Conservation (phyloP, 1,140 invertebrate genomes). For the Ceratoteleas bidentatus region DNA sequence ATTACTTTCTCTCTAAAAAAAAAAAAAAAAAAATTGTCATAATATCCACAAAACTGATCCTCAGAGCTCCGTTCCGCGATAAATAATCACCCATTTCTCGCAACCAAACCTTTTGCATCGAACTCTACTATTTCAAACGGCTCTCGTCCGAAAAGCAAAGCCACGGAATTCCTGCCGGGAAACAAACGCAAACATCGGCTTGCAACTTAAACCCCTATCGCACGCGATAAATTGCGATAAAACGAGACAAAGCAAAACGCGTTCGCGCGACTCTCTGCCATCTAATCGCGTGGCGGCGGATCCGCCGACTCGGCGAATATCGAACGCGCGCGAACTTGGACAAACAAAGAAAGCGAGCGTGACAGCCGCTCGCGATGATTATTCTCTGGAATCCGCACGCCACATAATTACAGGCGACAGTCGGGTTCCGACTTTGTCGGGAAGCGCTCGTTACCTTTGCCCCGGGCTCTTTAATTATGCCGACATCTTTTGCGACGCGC, state of each 20-base stretch:
- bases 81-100: no score
- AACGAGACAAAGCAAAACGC: slow-evolving; percentile 18
- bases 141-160: slow-evolving; percentile 2
- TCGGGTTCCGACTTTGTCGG: slow-evolving; percentile 19
- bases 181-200: slow-evolving; percentile 31
- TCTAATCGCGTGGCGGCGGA: slow-evolving; percentile 16
- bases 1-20: no score
- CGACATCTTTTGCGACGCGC: slow-evolving; percentile 35
- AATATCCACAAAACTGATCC: no score
- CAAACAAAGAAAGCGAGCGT: slow-evolving; percentile 20
- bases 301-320: slow-evolving; percentile 8
- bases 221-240: slow-evolving; percentile 13
- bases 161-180: slow-evolving; percentile 5
- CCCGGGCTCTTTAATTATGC: slow-evolving; percentile 45
- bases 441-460: slow-evolving; percentile 41
- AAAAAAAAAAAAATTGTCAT: no score
- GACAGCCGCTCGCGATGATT: slow-evolving; percentile 32
- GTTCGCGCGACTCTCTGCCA: neutral
- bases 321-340: slow-evolving; percentile 18
- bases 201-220: slow-evolving; percentile 35
- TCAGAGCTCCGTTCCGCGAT: no score
- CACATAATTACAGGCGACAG: slow-evolving; percentile 42
- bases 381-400: slow-evolving; percentile 21
- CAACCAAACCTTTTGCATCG: no score
- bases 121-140: no score